These are phyloP conservation scores for Harpalus rufipes DNA, from an alignment of 2,888 invertebrate species.

Conservation along the genomic window DNA sequence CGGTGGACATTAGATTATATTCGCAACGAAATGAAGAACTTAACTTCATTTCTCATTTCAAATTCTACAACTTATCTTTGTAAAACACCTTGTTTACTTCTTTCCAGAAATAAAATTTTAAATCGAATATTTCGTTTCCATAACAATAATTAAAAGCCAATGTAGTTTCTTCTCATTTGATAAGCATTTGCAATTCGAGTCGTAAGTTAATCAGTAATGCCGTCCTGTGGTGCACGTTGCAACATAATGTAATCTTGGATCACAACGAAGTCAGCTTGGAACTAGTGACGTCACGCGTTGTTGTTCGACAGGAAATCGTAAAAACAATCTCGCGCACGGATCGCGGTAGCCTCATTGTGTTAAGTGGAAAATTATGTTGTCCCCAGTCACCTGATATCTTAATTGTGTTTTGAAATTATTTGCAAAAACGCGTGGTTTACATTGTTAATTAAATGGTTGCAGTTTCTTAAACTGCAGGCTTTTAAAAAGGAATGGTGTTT, in stretches of 20 bases:
- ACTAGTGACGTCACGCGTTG: slow-evolving; percentile 42
- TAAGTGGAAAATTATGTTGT: slow-evolving; percentile 56
- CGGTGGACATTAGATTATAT: no score
- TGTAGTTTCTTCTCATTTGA: not conserved
- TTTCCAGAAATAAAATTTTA: not conserved
- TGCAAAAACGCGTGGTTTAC: slow-evolving; percentile 8
- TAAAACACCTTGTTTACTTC: not conserved
- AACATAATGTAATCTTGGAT: slow-evolving; percentile 23
- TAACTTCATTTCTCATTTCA: not conserved
- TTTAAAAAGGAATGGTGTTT: not conserved
- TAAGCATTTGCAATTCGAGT: not conserved
- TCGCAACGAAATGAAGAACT: not conserved
- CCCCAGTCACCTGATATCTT: slow-evolving; percentile 43
- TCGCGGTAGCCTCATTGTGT: slow-evolving; percentile 51
- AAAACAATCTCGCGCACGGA: slow-evolving; percentile 49
- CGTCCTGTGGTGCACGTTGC: slow-evolving; percentile 8
- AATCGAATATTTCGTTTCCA: not conserved
- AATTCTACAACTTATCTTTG: not conserved
- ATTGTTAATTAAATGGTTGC: slow-evolving; percentile 40
- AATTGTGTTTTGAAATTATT: slow-evolving; percentile 35
- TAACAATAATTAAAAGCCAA: slow-evolving; percentile 26
- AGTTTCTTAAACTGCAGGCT: not conserved
- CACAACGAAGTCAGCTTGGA: slow-evolving; percentile 29
- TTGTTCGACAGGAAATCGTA: slow-evolving; percentile 55
- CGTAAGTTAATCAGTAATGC: slow-evolving; percentile 27